Percentiles rank a stretch among this genome's conserved stretches.
phyloP scores from a whole-genome alignment of 2,113 vertebrate genomes.

The Bubalus kerabau region DNA sequence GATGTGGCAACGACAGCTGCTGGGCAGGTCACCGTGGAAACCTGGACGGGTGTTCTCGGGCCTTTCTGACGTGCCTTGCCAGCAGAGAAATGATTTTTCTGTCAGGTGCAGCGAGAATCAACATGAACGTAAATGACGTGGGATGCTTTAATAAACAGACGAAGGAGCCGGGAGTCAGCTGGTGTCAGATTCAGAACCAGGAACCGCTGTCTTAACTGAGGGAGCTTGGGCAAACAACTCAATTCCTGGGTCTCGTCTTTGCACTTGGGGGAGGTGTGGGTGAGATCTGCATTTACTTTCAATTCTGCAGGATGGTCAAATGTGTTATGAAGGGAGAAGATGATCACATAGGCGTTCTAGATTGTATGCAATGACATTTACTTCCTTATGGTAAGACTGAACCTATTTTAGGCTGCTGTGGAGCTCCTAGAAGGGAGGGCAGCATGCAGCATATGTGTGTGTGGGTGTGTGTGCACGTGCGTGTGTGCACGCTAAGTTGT shows the following conservation, averaged over 20 bases:
- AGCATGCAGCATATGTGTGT: rapidly evolving
- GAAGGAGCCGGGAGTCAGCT: background rate
- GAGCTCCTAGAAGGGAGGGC: background rate
- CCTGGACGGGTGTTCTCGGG: too few relatives aligned
- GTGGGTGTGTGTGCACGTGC: background rate
- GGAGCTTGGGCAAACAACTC: background rate
- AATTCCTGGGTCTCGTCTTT: background rate
- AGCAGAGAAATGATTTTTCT: background rate
- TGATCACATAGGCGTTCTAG: rapidly evolving
- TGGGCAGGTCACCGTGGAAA: rapidly evolving
- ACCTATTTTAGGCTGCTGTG: background rate
- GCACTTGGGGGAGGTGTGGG: background rate
- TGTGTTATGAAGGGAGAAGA: rapidly evolving
- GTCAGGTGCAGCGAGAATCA: rapidly evolving
- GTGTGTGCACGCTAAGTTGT: background rate
- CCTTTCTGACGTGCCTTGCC: background rate
- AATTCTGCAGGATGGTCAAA: background rate
- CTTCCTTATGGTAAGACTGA: background rate
- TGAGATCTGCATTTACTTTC: rapidly evolving
- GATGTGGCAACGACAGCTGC: background rate
- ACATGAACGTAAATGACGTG: rapidly evolving
- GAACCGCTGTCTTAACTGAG: rapidly evolving
- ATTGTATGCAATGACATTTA: background rate
- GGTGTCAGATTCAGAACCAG: rapidly evolving
- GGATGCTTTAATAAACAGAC: background rate